phyloP scores from a whole-genome alignment of 2,888 invertebrate genomes.

The Thecocarcelia acutangulata region DNA sequence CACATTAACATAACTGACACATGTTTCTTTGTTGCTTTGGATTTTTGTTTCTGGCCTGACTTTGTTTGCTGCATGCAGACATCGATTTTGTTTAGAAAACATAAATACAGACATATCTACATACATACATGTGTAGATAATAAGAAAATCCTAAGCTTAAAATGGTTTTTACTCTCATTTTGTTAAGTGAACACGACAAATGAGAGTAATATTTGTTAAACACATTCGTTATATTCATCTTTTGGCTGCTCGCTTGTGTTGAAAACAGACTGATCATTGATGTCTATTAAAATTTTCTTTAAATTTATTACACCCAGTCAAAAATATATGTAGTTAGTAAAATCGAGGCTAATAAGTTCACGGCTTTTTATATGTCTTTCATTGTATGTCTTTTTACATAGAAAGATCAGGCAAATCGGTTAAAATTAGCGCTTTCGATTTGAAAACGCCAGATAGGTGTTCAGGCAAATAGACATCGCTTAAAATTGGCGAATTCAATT shows the following conservation, averaged over 20 bases:
- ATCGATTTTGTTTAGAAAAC: constrained; percentile 17
- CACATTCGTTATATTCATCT: constrained; percentile 51
- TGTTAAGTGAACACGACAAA: constrained; percentile 57
- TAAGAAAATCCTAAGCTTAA: constrained; percentile 21
- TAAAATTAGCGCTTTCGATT: too few relatives aligned
- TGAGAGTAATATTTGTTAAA: constrained; percentile 58
- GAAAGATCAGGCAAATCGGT: too few relatives aligned
- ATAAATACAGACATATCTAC: background rate
- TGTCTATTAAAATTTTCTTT: constrained; percentile 61
- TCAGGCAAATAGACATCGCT: too few relatives aligned
- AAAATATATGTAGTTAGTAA: background rate
- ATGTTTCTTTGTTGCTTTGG: constrained; percentile 58
- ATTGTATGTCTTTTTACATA: too few relatives aligned
- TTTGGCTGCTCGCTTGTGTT: constrained; percentile 45
- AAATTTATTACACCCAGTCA: constrained; percentile 35
- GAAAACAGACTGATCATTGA: constrained; percentile 60
- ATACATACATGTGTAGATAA: background rate
- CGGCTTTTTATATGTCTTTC: too few relatives aligned
- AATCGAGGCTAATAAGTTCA: too few relatives aligned
- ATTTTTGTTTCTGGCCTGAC: constrained; percentile 9
- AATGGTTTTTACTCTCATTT: constrained; percentile 66
- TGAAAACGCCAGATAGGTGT: too few relatives aligned
- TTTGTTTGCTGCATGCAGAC: constrained; percentile 14
- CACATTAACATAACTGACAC: constrained; percentile 64
- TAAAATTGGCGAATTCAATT: too few relatives aligned